Conservation (phyloP, 2,113 vertebrate genomes). For the Podarcis raffonei region DNA sequence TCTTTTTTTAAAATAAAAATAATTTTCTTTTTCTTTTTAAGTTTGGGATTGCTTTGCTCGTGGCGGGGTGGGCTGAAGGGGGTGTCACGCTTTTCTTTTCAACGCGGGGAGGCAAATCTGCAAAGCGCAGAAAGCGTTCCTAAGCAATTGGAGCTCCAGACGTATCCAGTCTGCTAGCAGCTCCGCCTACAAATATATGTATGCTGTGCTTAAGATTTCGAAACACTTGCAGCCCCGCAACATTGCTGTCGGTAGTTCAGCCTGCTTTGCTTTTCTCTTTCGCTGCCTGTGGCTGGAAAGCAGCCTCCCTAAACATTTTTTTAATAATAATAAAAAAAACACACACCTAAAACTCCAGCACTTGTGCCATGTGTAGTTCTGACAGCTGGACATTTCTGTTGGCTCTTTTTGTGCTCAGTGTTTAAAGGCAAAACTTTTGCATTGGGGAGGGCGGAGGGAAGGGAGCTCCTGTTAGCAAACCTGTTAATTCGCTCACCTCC, state of each 20-base stretch:
- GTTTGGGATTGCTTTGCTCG: not conserved
- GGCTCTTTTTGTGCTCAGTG: not conserved
- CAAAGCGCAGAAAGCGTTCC: not conserved
- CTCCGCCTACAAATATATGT: conserved; percentile 12
- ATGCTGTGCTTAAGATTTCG: not conserved
- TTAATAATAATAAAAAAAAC: not conserved
- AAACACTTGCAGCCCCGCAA: not conserved
- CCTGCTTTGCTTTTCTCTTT: not conserved
- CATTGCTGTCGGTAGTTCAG: not conserved
- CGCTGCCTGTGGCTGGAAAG: not conserved
- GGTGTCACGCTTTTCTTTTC: not conserved
- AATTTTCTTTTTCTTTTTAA: not conserved
- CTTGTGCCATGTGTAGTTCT: not conserved
- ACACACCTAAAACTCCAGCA: not conserved
- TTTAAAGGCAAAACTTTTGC: not conserved
- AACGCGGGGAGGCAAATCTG: not conserved
- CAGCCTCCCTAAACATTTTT: not conserved
- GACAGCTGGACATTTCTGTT: not conserved
- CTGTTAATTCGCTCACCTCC: not conserved
- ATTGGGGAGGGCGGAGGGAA: not conserved
- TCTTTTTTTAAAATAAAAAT: not conserved
- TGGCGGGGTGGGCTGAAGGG: too few relatives aligned
- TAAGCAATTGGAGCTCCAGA: not conserved
- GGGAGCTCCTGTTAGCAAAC: not conserved
- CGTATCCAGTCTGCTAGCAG: not conserved